Evolutionary conservation across 2,888 invertebrate species (phyloP), one percentile per base, ranked within the genome.

Genomic region (Lasioglossum figueresi): DNA sequence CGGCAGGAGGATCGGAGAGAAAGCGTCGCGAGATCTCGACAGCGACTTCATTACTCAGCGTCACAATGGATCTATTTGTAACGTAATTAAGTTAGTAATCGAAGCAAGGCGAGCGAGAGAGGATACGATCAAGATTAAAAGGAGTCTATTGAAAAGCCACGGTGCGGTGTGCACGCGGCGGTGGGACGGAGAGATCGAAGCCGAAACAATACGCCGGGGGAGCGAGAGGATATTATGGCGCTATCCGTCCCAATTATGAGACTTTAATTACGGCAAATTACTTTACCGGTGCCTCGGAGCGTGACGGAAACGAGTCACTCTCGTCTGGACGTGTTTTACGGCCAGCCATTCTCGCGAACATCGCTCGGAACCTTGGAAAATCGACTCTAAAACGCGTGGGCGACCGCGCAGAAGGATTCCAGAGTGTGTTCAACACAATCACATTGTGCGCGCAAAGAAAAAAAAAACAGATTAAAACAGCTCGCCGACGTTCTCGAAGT

Each of bases 201-300:
- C 52, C 48, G 76, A 68, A 77, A 68, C 68, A 70, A 80, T 66
- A 40, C 66, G 37, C 37, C 34, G 31, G 45, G 19, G 52, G n/a
- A 43, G 34, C 45, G 71, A 4, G 52, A 31, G 68, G 63, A 79
- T 48, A 81, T 79, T 79, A 74, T 85, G 77, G 73, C 83, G 80
- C 86, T 89, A 88, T 88, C 90, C 82, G 81, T 85, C 84, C 88
- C 89, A 90, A 91, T 89, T 91, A 89, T 83, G 79, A 85, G 63
- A 70, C 82, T 83, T 85, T 92, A 91, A 92, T 92, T 91, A 89
- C 77, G 79, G 82, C 85, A 79, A 88, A 90, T 88, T 90, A 87
- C 82, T 91, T 90, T 81, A 80, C 79, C 84, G 79, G 75, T 77
- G 70, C 70, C 52, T 40, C 75, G 74, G 70, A 85, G 83, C 86